phyloP scores from a whole-genome alignment of 2,888 invertebrate genomes.

The Cryptocephalus primarius region DNA sequence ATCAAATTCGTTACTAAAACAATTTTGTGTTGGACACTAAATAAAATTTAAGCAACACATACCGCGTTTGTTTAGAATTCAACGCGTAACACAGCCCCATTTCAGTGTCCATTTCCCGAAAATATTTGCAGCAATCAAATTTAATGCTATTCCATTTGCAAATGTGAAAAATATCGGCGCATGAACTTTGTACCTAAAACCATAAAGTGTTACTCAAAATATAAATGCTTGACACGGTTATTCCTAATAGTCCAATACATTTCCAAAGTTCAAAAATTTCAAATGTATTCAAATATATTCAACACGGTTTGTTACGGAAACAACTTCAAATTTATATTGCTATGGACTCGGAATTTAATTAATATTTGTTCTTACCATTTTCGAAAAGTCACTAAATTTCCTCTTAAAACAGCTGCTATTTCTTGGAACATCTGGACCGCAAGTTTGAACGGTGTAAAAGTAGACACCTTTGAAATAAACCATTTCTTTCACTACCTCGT shows the following conservation, averaged over 20 bases:
- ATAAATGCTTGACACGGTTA: too few relatives aligned
- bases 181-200: slow-evolving; percentile 39
- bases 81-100: slow-evolving; percentile 55
- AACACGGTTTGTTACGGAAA: too few relatives aligned
- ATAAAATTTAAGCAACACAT: slow-evolving; percentile 9
- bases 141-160: slow-evolving; percentile 51
- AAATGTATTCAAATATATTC: too few relatives aligned
- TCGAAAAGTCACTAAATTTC: slow-evolving; percentile 50
- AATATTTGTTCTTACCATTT: slow-evolving; percentile 32
- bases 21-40: not conserved
- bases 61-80: slow-evolving; percentile 53
- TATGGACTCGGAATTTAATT: too few relatives aligned
- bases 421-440: slow-evolving; percentile 38
- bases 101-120: slow-evolving; percentile 54
- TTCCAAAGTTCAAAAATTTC: too few relatives aligned
- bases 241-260: too few relatives aligned
- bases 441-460: slow-evolving; percentile 54
- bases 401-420: slow-evolving; percentile 42
- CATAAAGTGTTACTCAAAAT: not conserved
- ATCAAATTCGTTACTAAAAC: too few relatives aligned
- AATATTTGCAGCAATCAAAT: slow-evolving; percentile 57
- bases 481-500: slow-evolving; percentile 58
- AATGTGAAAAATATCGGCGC: slow-evolving; percentile 43
- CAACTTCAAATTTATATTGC: too few relatives aligned
- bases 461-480: slow-evolving; percentile 56